Conservation (phyloP, 1,140 invertebrate species). For the Drosophila asahinai region DNA sequence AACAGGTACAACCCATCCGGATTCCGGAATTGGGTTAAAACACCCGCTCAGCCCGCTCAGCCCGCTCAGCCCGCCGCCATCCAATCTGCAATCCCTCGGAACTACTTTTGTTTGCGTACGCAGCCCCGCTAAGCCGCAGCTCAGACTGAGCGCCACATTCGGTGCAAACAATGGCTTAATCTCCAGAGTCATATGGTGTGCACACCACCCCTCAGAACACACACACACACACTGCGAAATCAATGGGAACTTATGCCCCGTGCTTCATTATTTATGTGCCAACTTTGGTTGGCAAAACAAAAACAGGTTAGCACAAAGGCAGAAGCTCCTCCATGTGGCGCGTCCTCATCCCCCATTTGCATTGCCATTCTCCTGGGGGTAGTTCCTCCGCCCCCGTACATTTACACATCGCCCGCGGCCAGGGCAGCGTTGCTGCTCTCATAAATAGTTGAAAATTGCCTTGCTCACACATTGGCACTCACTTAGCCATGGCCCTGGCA, state of each 20-base stretch:
- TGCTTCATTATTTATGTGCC: constrained; percentile 74
- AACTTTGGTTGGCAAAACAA: constrained; percentile 65
- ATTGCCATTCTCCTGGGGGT: constrained; percentile 10
- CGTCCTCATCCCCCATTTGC: constrained; percentile 5
- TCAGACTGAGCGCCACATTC: constrained; percentile 64
- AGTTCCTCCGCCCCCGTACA: constrained; percentile 19
- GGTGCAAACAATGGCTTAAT: constrained; percentile 80
- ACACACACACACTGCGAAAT: constrained; percentile 58
- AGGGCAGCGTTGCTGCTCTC: constrained; percentile 22
- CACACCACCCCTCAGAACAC: constrained; percentile 17
- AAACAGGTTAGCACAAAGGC: constrained; percentile 57
- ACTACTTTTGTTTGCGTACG: constrained; percentile 60
- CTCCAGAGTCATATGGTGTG: constrained; percentile 78
- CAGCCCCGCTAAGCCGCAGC: constrained; percentile 71
- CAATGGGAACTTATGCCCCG: constrained; percentile 73
- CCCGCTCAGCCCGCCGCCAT: neutral
- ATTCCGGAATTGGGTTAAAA: constrained; percentile 48
- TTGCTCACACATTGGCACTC: constrained; percentile 65
- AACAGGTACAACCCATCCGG: constrained; percentile 20
- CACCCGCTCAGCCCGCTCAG: constrained; percentile 6
- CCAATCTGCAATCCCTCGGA: constrained; percentile 19
- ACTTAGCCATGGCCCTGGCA: constrained; percentile 32
- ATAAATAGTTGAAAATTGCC: constrained; percentile 76
- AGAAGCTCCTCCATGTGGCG: constrained; percentile 15
- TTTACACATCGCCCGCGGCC: constrained; percentile 19